Evolutionary conservation across 2,888 invertebrate genomes (phyloP), one percentile per base, ranked within the genome.

Genomic region (Amorpha juglandis): DNA sequence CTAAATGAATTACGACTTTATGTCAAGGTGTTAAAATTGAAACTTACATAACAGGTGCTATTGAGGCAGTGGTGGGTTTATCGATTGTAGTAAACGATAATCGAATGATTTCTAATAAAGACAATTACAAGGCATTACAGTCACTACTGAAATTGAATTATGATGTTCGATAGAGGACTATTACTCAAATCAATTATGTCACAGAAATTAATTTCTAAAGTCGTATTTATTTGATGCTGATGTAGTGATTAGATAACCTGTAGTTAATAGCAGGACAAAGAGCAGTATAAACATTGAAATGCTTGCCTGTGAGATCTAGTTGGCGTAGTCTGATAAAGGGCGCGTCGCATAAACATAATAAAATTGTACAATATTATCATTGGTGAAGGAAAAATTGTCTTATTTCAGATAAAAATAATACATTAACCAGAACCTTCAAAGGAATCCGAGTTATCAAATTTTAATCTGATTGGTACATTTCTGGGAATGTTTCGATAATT

Each of bases 21-120:
- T 7, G 0, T 0, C 0, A 0, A 0, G 0, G 0, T 0, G 0
- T 0, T 77, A 81, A 50, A 68, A 76, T 80, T 75, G 33, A 52
- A n/a, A 65, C 71, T 85, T 1, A n/a, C 14, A 3, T 69, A 27
- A 7, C 51, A 19, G 2, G 2, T 6, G 7, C 14, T 14, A 21
- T 65, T 16, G 4, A 33, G 78, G 78, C 74, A 69, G 71, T 82
- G 87, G 80, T 63, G 83, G 69, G 4, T 62, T 50, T 27, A 42
- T 14, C 33, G 35, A 58, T 58, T 19, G 27, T 27, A 6, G 27
- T 27, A 64, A 64, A 42, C n/a, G 42, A 52, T 42, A 42, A 27
- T n/a, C 42, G 42, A 42, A 16, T 48, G 14, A 48, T 63, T 48
- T 45, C 11, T 47, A n/a, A 42, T 8, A 38, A n/a, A 55, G n/a